Evolutionary conservation across 2,113 vertebrate species (phyloP).

Genomic region (Cyanoderma ruficeps): DNA sequence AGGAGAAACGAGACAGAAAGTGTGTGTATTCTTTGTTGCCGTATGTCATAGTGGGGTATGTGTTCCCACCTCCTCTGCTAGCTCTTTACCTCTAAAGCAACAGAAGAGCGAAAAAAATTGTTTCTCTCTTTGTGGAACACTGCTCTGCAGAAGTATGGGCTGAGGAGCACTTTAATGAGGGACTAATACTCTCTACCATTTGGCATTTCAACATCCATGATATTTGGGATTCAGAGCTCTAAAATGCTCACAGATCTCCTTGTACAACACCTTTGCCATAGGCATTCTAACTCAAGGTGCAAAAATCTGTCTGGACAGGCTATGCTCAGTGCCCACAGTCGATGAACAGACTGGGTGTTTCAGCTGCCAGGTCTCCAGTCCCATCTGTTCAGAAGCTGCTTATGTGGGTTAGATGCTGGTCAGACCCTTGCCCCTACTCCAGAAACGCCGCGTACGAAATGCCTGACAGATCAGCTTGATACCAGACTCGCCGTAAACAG

Average conservation of each 20-base stretch:
- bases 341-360: not conserved
- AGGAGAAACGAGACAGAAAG: not conserved
- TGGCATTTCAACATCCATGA: not conserved
- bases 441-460: fast-evolving
- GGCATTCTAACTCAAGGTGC: not conserved
- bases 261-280: slow-evolving; percentile 6
- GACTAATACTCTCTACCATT: not conserved
- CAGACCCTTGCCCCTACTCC: not conserved
- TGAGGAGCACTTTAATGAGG: not conserved
- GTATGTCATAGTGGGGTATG: not conserved
- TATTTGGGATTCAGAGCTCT: not conserved
- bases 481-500: not conserved
- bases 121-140: not conserved
- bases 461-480: not conserved
- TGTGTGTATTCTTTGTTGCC: not conserved
- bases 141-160: not conserved
- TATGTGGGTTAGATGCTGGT: slow-evolving; percentile 2
- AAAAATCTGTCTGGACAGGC: not conserved
- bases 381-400: slow-evolving; percentile 24
- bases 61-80: not conserved
- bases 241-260: not conserved
- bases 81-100: not conserved
- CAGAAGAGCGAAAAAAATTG: not conserved
- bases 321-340: not conserved
- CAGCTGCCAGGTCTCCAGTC: not conserved